Percentiles rank a stretch among this genome's conserved stretches.
Evolutionary conservation across 2,797 vertebrate species (phyloP).

Genomic region (Euphonia xanthogaster): DNA sequence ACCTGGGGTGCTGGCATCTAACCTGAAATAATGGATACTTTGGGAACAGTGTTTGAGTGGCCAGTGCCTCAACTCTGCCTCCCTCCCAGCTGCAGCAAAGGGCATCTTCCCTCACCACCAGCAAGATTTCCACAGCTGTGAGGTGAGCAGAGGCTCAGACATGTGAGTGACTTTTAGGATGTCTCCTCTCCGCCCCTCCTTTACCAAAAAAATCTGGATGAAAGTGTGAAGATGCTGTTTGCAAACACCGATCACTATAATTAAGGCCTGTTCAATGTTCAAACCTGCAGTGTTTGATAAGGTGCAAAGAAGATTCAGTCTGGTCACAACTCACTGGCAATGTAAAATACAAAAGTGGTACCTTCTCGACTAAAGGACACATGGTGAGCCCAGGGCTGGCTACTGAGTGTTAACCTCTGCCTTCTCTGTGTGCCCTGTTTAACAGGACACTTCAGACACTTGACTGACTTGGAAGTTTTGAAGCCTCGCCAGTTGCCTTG

Average conservation of each 20-base stretch:
- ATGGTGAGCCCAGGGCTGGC: background rate
- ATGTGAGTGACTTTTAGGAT: rapidly evolving
- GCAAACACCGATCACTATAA: background rate
- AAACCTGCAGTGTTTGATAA: background rate
- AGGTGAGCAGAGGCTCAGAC: background rate
- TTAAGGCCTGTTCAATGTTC: background rate
- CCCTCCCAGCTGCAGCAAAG: rapidly evolving
- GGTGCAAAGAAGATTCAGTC: background rate
- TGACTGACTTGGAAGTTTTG: background rate
- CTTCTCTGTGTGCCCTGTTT: background rate
- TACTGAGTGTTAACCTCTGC: background rate
- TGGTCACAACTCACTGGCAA: background rate
- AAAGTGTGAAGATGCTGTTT: background rate
- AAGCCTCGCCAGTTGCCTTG: background rate
- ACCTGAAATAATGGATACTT: rapidly evolving
- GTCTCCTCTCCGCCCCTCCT: background rate
- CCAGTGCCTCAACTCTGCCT: rapidly evolving
- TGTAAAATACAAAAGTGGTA: background rate
- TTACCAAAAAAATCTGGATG: background rate
- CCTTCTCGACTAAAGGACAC: background rate
- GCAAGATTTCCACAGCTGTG: background rate
- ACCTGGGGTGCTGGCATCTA: background rate
- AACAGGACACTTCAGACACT: background rate
- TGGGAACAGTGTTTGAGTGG: background rate
- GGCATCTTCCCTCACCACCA: background rate